phyloP scores from a whole-genome alignment of 2,888 invertebrate genomes.

The Meandrusa payeni region DNA sequence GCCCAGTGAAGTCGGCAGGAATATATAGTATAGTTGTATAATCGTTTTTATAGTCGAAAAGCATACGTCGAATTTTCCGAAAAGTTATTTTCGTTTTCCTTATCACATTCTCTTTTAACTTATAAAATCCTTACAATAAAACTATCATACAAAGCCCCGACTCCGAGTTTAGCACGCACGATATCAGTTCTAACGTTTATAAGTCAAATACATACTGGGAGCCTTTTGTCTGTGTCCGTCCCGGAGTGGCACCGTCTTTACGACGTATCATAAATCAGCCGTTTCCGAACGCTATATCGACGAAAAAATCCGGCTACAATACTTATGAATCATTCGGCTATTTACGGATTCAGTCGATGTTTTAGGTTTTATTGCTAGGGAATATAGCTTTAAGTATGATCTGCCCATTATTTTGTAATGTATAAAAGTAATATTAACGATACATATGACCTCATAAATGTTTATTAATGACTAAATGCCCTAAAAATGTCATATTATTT shows the following conservation, averaged over 20 bases:
- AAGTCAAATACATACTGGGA: conserved; percentile 8
- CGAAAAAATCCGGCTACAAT: conserved; percentile 12
- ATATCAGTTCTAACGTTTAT: conserved; percentile 1
- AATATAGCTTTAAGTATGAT: conserved; percentile 6
- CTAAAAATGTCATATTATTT: too few species aligned
- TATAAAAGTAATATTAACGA: not conserved
- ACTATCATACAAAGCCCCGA: conserved; percentile 5
- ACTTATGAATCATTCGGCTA: conserved; percentile 20
- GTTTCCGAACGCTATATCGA: conserved; percentile 22
- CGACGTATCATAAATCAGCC: conserved; percentile 21
- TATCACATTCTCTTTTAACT: too few species aligned
- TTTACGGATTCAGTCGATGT: conserved; percentile 12
- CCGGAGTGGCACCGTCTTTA: conserved; percentile 23
- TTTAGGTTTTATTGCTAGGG: conserved; percentile 17
- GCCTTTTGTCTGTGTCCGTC: conserved; percentile 15
- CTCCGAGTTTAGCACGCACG: conserved; percentile 3
- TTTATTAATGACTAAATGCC: not conserved
- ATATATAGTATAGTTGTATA: too few species aligned
- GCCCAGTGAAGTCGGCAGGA: too few species aligned
- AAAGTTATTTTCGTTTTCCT: too few species aligned
- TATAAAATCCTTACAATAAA: too few species aligned
- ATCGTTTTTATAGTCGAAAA: too few species aligned
- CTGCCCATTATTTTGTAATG: not conserved
- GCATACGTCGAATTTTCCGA: too few species aligned
- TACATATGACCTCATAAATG: not conserved